phyloP scores from a whole-genome alignment of 2,888 invertebrate species.

The Vanessa cardui region DNA sequence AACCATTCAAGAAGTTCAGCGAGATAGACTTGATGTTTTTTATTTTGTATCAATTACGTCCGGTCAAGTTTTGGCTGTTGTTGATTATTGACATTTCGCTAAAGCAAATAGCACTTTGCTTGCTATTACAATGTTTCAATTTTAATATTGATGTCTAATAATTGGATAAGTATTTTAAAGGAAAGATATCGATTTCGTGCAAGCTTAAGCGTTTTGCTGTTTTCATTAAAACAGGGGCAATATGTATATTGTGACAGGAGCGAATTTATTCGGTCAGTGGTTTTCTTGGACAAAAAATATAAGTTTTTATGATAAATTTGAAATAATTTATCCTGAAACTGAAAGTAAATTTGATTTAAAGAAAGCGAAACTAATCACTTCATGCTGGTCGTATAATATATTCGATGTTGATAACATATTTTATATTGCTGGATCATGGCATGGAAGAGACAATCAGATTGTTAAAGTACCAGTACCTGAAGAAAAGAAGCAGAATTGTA shows the following conservation, averaged over 20 bases:
- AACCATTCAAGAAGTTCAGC: no score
- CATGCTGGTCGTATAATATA: conserved; percentile 74
- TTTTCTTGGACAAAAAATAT: conserved; percentile 43
- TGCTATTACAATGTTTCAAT: no score
- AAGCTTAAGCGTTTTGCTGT: neutral
- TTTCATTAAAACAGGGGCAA: conserved; percentile 6
- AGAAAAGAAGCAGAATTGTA: conserved; percentile 43
- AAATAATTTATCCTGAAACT: conserved; percentile 39
- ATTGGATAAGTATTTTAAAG: neutral
- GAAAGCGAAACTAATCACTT: conserved; percentile 48
- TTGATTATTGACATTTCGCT: no score
- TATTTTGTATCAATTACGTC: no score
- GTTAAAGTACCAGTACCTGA: conserved; percentile 53
- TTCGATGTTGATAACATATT: conserved; percentile 51
- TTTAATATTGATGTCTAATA: no score
- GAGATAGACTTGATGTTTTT: no score
- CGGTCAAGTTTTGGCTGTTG: no score
- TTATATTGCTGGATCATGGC: conserved; percentile 63
- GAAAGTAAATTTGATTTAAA: conserved; percentile 42
- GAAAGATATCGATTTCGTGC: neutral
- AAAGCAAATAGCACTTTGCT: no score
- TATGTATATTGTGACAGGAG: conserved; percentile 62
- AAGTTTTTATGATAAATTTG: conserved; percentile 52
- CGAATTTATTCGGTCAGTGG: conserved; percentile 77
- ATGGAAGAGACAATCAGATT: conserved; percentile 53